Evolutionary conservation across 2,888 invertebrate species (phyloP).

Genomic region (Lapara coniferarum): DNA sequence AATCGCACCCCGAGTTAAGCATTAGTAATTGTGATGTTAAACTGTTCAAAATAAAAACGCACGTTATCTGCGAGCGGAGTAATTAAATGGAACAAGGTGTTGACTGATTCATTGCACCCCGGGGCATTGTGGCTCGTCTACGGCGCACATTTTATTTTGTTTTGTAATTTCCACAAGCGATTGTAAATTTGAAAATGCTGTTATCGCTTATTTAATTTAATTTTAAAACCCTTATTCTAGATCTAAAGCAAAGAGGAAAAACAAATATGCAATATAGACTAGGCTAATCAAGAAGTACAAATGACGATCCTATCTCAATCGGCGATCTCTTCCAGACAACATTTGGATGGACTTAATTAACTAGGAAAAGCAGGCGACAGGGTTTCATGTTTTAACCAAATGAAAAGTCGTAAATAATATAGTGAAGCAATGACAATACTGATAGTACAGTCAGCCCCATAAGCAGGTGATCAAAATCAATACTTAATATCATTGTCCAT

Average conservation of each 20-base stretch:
- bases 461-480: no score
- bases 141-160: conserved; percentile 32
- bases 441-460: no score
- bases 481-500: no score
- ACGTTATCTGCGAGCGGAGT: conserved; percentile 46
- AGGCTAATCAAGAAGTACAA: no score
- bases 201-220: background rate
- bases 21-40: conserved; percentile 27
- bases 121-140: conserved; percentile 34
- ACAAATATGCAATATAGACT: no score
- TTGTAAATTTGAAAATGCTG: background rate
- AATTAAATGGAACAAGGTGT: conserved; percentile 68
- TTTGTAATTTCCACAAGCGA: conserved; percentile 25
- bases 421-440: no score
- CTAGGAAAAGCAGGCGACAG: no score
- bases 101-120: conserved; percentile 51
- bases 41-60: conserved; percentile 11
- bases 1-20: background rate
- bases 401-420: no score
- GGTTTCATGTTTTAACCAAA: no score
- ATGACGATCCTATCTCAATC: no score
- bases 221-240: background rate
- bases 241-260: background rate
- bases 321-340: no score
- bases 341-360: no score